Evolutionary conservation across 2,113 vertebrate species (phyloP).

Genomic region (Anhinga anhinga): DNA sequence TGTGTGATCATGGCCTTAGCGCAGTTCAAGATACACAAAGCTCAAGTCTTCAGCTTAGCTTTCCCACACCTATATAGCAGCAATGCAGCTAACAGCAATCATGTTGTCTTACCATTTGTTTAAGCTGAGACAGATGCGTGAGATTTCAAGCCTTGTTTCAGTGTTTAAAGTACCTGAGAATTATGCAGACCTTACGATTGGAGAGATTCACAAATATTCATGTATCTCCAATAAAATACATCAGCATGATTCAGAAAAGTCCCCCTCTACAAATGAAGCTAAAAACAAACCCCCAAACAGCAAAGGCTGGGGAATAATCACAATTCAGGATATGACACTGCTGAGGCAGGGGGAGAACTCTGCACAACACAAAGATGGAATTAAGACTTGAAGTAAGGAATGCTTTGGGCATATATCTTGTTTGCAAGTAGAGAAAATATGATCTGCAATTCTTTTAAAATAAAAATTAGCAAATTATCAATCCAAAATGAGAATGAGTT

Average conservation of each 20-base stretch:
- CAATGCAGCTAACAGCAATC: background rate
- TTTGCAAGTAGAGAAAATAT: background rate
- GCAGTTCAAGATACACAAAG: background rate
- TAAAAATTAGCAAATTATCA: background rate
- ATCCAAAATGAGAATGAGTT: background rate
- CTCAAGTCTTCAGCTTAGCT: background rate
- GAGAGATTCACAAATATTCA: background rate
- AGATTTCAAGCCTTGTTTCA: background rate
- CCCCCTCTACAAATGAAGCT: background rate
- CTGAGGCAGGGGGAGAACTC: background rate
- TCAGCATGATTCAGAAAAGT: background rate
- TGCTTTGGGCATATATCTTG: background rate
- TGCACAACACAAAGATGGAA: background rate
- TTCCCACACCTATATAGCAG: background rate
- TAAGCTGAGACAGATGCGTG: background rate
- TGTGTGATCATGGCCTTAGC: background rate
- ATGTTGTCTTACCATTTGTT: background rate
- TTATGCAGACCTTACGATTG: background rate
- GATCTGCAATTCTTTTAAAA: background rate
- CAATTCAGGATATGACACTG: background rate
- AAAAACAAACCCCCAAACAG: background rate
- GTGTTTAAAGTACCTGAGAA: constrained; percentile 17
- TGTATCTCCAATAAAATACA: constrained; percentile 1
- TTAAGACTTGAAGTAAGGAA: background rate
- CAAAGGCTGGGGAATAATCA: background rate